Evolutionary conservation across 2,113 vertebrate genomes (phyloP), one percentile per base, ranked within the genome.

Genomic region (Callipepla squamata): DNA sequence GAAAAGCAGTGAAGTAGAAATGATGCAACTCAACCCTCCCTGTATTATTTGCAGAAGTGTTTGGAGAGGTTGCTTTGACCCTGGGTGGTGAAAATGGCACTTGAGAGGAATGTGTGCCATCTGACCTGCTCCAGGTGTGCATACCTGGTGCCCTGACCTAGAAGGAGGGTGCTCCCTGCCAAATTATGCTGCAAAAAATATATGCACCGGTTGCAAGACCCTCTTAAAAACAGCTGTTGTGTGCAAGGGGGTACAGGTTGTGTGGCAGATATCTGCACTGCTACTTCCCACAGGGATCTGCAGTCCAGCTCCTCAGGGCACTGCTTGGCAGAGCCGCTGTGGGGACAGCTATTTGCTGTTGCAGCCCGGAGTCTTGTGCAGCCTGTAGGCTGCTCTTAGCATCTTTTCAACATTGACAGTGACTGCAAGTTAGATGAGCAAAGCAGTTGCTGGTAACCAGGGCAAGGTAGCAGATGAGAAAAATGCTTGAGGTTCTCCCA

Each of bases 91-190:
- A 19, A 81, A 87, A 62, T 42, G 55, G n/a, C 45, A 42, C 26
- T 42, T 34, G 36, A 69, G 62, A 45, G 44, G 66, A 66, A 28
- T 1, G 2, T 58, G 10, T 0, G 5, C 30, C 58, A 36, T 73
- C 13, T 92, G n/a, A 16, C 36, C n/a, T 44, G 5, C 5, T 13
- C 9, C 11, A 32, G 34, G 22, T 47, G 57, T 4, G 0, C 0
- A 0, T 79, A 26, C 38, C 55, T 34, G 65, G 13, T 6, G 17
- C 50, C 1, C 2, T 2, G 1, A 8, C 48, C 36, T 11, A 22
- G 11, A 66, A 47, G 2, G 30, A 19, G 42, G 25, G 25, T 11
- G 2, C 42, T 85, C 61, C n/a, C 30, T 57, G 36, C 36, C 63
- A 62, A 26, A 17, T 34, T 38, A 62, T 58, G 40, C 7, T 51